Percentiles rank a stretch among this genome's conserved stretches.
Evolutionary conservation across 2,797 vertebrate species (phyloP).

Genomic region (Macropodus opercularis): DNA sequence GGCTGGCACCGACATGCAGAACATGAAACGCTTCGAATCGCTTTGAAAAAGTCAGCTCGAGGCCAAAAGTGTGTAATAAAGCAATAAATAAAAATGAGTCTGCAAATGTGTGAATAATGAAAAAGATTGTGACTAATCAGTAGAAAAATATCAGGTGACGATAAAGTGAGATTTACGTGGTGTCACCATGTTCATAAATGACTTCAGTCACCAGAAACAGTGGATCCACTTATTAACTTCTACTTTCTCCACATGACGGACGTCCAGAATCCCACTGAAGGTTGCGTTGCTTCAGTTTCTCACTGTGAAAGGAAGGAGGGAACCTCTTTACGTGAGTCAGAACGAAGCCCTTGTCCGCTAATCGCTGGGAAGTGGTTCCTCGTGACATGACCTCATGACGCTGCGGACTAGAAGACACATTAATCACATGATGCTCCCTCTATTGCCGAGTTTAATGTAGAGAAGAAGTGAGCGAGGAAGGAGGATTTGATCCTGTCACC

Average conservation of each 20-base stretch:
- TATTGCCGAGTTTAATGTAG: conserved; percentile 5
- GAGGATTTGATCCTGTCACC: too few species aligned
- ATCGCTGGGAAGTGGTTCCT: conserved; percentile 10
- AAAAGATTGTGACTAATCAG: too few species aligned
- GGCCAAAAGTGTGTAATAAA: too few species aligned
- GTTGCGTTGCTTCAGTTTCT: not conserved
- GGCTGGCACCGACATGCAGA: not conserved
- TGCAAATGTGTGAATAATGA: too few species aligned
- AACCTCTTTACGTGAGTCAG: not conserved
- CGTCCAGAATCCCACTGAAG: not conserved
- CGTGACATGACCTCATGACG: conserved; percentile 41
- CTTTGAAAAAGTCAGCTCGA: too few species aligned
- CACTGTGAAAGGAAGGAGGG: not conserved
- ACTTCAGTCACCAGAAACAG: too few species aligned
- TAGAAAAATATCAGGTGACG: too few species aligned
- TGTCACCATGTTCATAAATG: too few species aligned
- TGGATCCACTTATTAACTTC: too few species aligned
- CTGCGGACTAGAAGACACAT: conserved; percentile 31
- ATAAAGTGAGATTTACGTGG: too few species aligned
- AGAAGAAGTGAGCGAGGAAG: not conserved
- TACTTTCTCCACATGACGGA: not conserved
- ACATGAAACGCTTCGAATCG: too few species aligned
- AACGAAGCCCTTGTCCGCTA: conserved; percentile 33
- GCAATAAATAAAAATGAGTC: too few species aligned
- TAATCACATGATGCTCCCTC: conserved; percentile 28